Conservation (phyloP, 2,888 invertebrate species). For the Dermolepida albohirtum region DNA sequence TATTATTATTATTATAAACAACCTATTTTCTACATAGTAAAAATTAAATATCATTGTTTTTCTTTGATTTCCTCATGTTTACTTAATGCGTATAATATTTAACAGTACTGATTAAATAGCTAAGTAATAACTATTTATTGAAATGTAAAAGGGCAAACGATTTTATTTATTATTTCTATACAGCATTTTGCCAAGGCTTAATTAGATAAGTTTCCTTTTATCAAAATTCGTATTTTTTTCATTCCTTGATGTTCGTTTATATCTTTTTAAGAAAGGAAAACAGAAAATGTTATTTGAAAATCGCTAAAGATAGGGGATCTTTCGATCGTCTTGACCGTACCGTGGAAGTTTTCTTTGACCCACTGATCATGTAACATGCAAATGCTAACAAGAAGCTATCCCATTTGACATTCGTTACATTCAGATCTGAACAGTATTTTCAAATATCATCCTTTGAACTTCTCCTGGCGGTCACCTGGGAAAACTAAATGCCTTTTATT, state of each 20-base stretch:
- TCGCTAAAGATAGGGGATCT: slow-evolving; percentile 22
- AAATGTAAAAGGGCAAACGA: too few relatives aligned
- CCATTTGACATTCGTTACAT: slow-evolving; percentile 32
- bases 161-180: too few relatives aligned
- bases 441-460: slow-evolving; percentile 27
- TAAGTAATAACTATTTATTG: too few relatives aligned
- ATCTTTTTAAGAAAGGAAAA: slow-evolving; percentile 4
- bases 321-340: slow-evolving; percentile 34
- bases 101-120: too few relatives aligned
- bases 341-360: slow-evolving; percentile 29
- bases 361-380: slow-evolving; percentile 32
- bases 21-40: too few relatives aligned
- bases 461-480: not conserved
- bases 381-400: slow-evolving; percentile 35
- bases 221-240: not conserved
- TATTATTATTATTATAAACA: too few relatives aligned
- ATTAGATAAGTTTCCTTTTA: too few relatives aligned
- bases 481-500: slow-evolving; percentile 24
- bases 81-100: too few relatives aligned
- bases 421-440: slow-evolving; percentile 20
- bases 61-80: too few relatives aligned
- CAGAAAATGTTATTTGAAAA: slow-evolving; percentile 19
- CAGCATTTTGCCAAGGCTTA: too few relatives aligned
- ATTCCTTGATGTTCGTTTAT: not conserved
- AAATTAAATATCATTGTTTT: too few relatives aligned